Base-by-base conservation (phyloP, 1,140 invertebrate species). In the Saccostrea cuccullata region DNA sequence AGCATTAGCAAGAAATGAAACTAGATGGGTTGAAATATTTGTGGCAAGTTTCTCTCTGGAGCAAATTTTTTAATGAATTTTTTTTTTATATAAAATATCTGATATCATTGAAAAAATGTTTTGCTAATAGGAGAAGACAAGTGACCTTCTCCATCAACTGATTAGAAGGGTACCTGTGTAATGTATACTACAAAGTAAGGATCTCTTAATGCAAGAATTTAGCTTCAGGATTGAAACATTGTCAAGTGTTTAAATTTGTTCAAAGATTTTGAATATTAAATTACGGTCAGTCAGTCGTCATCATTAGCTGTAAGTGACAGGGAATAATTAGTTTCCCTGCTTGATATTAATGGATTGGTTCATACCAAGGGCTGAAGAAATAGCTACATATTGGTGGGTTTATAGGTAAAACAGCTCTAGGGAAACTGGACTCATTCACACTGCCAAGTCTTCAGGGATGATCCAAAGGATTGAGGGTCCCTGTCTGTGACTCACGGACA, bases 251-350 rank as follows among this genome's bases (percentile, higher is more conserved):
- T 77, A 30, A 77, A 77, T 77, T 77, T 77, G 70, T 77, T 77
- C 70, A 77, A 77, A 77, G 70, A 77, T 77, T 26, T 77, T 77
- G 70, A 77, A 77, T 77, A 77, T 77, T 77, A 77, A 17, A 36
- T 77, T 77, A 77, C 70, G 70, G 70, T 77, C 70, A 77, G 26
- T 36, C 1, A 77, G 70, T 77, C 70, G 15, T 77, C 30, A 77
- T 77, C 30, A 26, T 77, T 77, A 77, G 70, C 26, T 77, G 70
- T 77, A 77, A 77, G 70, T 77, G 70, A 77, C 70, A 77, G 30
- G 70, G 70, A 77, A 77, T 77, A 77, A 77, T 77, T 77, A 77
- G 26, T 30, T 77, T 77, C 70, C 30, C 70, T 77, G 70, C 26
- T 77, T 77, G 70, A 77, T 15, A 77, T 36, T 36, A 77, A 36